A percentile compares a stretch with the other conserved stretches of the same genome.
Conservation (phyloP, 2,797 vertebrate genomes). For the Oreochromis grahami region DNA sequence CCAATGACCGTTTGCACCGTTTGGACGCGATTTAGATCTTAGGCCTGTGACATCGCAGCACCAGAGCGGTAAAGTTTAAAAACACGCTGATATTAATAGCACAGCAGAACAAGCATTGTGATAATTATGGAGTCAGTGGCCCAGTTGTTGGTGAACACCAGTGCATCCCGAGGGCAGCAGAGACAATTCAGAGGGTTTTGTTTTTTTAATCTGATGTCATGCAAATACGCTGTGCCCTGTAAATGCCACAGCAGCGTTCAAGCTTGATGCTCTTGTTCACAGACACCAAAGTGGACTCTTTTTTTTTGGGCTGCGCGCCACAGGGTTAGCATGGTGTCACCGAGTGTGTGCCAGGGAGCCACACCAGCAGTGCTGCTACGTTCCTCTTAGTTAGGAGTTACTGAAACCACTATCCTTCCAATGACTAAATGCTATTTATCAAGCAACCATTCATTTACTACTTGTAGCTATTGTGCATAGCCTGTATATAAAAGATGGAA, state of each 20-base stretch:
- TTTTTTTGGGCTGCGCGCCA: conserved; percentile 9
- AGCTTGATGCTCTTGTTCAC: conserved; percentile 6
- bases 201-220: conserved; percentile 28
- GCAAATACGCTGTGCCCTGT: conserved; percentile 28
- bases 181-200: conserved; percentile 23
- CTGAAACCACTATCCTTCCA: background rate
- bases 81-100: background rate
- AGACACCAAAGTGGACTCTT: conserved; percentile 6
- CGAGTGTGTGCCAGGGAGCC: background rate
- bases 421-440: background rate
- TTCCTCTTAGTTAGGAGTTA: background rate
- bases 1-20: background rate
- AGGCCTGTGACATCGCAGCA: background rate
- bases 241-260: conserved; percentile 31
- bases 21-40: background rate
- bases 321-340: background rate
- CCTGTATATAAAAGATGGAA: background rate
- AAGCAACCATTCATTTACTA: background rate
- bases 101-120: background rate
- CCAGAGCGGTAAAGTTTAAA: background rate
- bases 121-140: conserved; percentile 47
- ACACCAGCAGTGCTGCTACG: background rate
- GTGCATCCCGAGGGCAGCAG: conserved; percentile 26
- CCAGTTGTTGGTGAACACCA: conserved; percentile 40
- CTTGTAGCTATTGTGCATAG: background rate